Base-by-base conservation (phyloP, 2,797 vertebrate species). In the Onychomys leucogaster region DNA sequence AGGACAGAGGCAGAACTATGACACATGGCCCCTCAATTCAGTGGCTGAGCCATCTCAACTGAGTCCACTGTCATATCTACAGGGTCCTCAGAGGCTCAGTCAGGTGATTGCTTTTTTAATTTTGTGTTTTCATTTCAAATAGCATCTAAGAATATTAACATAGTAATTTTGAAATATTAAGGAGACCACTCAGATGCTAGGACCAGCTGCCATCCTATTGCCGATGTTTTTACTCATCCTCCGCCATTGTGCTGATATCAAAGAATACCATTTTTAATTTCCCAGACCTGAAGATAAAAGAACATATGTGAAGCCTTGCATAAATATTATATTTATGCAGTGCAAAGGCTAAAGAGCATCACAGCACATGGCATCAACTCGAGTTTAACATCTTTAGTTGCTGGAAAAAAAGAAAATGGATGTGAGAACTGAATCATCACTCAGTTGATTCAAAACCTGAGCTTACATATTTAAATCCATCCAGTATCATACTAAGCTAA, bases 291-390 rank as follows among this genome's bases (percentile, higher is more conserved):
- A 71, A 89, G 43, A 92, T 61, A 86, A 96, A 95, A 93, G 59
- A 92, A 83, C 65, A 85, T 65, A 81, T 94, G 91, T 91, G 84
- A 90, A 88, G 87, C 46, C 32, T 93, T 93, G 71, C 55, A 86
- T 92, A 93, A 96, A 89, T 94, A 77, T 16, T 89, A 81, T 85
- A 82, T 95, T 95, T 94, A 89, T 91, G 25, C 73, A 94, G 87
- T 52, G 23, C 10, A 9, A 94, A 95, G 81, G 11, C 76, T 85
- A 93, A 93, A 85, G 92, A 93, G 90, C 73, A 49, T 43, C 86
- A 91, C 6, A 77, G 71, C 41, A 69, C n/a, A 37, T 77, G 76
- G 14, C 65, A 59, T 89, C 71, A 91, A 77, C 43, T 92, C 9
- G 78, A 92, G 41, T 73, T 94, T 76, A 88, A 75, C 16, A 52